Conservation (phyloP, 1,140 invertebrate genomes). For the Drosophila persimilis region DNA sequence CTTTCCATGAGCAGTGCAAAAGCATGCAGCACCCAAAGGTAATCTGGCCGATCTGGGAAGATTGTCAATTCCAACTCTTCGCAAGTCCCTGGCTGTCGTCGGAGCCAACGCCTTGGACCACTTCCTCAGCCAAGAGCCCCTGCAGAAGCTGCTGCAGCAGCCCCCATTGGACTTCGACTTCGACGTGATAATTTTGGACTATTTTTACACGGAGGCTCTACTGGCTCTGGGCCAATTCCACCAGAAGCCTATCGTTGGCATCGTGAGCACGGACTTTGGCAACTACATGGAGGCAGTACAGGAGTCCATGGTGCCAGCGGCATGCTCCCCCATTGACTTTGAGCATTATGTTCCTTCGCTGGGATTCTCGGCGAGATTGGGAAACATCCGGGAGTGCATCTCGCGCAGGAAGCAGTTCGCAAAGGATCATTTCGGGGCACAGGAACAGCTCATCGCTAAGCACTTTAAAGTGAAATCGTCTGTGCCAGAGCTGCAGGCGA, state of each 20-base stretch:
- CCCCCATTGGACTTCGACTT: slow-evolving; percentile 75
- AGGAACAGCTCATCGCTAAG: slow-evolving; percentile 65
- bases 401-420: slow-evolving; percentile 53
- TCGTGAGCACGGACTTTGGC: slow-evolving; percentile 75
- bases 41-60: slow-evolving; percentile 48
- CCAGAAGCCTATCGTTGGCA: slow-evolving; percentile 80
- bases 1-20: slow-evolving; percentile 50
- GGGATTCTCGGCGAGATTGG: slow-evolving; percentile 51
- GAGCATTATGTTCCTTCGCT: slow-evolving; percentile 26
- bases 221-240: slow-evolving; percentile 79
- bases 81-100: slow-evolving; percentile 52
- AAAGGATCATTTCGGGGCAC: slow-evolving; percentile 54
- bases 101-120: slow-evolving; percentile 61
- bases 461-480: slow-evolving; percentile 67
- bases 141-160: slow-evolving; percentile 55
- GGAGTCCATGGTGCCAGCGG: slow-evolving; percentile 61
- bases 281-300: slow-evolving; percentile 74
- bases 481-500: slow-evolving; percentile 83
- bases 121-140: slow-evolving; percentile 50
- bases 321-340: slow-evolving; percentile 72
- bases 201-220: slow-evolving; percentile 83
- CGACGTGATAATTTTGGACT: slow-evolving; percentile 83
- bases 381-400: slow-evolving; percentile 54
- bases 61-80: slow-evolving; percentile 38
- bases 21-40: slow-evolving; percentile 42